Evolutionary conservation across 2,113 vertebrate genomes (phyloP), one percentile per base, ranked within the genome.

Genomic region (Heliornis fulica): DNA sequence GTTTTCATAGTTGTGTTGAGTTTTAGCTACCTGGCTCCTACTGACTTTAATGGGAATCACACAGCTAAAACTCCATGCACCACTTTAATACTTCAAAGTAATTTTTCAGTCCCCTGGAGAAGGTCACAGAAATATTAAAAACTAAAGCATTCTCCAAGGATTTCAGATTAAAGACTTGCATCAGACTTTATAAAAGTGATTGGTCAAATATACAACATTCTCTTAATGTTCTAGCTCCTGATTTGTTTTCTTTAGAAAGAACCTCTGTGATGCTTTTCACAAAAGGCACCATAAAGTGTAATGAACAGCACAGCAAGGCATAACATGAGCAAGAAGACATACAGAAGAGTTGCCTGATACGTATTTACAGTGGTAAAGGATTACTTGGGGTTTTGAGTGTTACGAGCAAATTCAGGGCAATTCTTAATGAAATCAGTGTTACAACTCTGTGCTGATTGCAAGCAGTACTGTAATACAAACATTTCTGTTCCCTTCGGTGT

Each of bases 61-160:
- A 97, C 98, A 95, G 98, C 98, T 98, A 97, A 97, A 98, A 97
- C 97, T 98, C 97, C 98, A 97, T 93, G 97, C 60, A 96, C 95
- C 92, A 97, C 97, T 98, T 97, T 97, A 97, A 97, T 97, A 98
- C 97, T 98, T 98, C 97, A 98, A 97, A 98, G 97, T 97, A 98
- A 98, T 98, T 98, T 97, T 97, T 98, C 96, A 95, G 97, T 98
- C 96, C 94, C 97, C 96, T 94, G 97, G 96, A 97, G 97, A 98
- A 98, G 97, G 97, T 98, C 97, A 98, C 96, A 98, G 97, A 98
- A 98, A 98, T 98, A 98, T 98, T 98, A 98, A 98, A 97, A 98
- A 97, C 96, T 89, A 97, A 98, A 98, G 96, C 96, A 95, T 98
- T 98, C 97, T 97, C 96, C 84, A 97, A 98, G 97, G 97, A 98